Conservation (phyloP, 2,888 invertebrate genomes). For the Zaprionus bogoriensis region DNA sequence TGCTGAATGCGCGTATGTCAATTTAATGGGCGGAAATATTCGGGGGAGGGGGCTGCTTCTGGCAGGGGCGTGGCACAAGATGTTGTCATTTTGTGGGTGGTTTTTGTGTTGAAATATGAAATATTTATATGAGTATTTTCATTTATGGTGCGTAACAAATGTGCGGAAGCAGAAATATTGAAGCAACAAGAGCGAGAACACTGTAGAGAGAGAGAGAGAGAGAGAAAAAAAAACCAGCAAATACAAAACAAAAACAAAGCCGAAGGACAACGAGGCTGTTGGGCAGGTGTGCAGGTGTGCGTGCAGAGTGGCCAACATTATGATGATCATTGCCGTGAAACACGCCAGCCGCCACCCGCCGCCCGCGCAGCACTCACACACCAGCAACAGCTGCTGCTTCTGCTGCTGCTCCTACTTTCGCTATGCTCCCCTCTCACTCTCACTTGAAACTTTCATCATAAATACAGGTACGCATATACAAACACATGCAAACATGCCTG, state of each 20-base stretch:
- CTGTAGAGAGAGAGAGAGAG: background rate
- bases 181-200: conserved; percentile 1
- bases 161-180: conserved; percentile 58
- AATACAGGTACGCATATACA: conserved; percentile 48
- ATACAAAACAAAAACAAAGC: conserved; percentile 17
- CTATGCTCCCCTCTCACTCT: background rate
- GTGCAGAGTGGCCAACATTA: conserved; percentile 72
- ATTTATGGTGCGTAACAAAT: conserved; percentile 78
- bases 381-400: no score
- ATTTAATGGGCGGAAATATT: conserved; percentile 78
- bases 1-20: conserved; percentile 73
- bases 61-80: background rate
- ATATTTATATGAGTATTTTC: conserved; percentile 77
- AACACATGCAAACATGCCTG: background rate
- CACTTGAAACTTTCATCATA: conserved; percentile 67
- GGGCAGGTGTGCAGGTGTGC: conserved; percentile 27
- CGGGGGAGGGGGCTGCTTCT: background rate
- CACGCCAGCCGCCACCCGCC: conserved; percentile 34
- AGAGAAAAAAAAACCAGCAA: conserved; percentile 7
- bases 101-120: conserved; percentile 66
- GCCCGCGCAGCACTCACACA: background rate
- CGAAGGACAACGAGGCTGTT: conserved; percentile 39
- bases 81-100: conserved; percentile 49
- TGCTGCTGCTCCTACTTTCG: no score
- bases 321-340: conserved; percentile 58